Percentiles rank a stretch among this genome's conserved stretches.
Evolutionary conservation across 2,888 invertebrate genomes (phyloP).

Genomic region (Scaptomyza caliginosa): DNA sequence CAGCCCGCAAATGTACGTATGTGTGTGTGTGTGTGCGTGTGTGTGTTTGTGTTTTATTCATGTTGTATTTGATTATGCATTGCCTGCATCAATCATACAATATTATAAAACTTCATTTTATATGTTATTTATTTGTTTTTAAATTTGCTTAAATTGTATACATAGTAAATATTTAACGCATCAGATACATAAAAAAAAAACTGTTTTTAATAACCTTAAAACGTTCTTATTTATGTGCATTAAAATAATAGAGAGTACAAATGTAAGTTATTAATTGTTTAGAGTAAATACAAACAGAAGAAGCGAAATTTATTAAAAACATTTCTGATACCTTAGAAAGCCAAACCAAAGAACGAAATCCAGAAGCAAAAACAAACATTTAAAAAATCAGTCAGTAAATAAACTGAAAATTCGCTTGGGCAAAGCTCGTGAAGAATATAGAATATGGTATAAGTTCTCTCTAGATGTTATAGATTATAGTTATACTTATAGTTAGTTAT

Average conservation of each 20-base stretch:
- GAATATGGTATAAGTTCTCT: too few relatives aligned
- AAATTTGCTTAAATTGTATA: constrained; percentile 43
- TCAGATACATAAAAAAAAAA: background rate
- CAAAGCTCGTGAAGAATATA: too few relatives aligned
- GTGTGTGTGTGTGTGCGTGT: background rate
- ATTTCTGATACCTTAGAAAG: too few relatives aligned
- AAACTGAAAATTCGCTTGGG: too few relatives aligned
- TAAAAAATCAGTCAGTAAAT: too few relatives aligned
- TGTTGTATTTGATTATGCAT: background rate
- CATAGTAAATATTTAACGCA: constrained; percentile 4
- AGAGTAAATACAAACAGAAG: background rate
- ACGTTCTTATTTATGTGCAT: background rate
- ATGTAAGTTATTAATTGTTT: background rate
- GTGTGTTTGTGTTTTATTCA: constrained; percentile 1
- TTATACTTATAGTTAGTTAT: too few relatives aligned
- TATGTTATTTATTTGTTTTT: constrained; percentile 55
- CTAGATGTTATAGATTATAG: too few relatives aligned
- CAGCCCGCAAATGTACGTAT: constrained; percentile 1
- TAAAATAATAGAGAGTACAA: background rate
- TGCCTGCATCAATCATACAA: constrained; percentile 59
- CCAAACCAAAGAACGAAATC: too few relatives aligned
- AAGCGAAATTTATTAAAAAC: background rate
- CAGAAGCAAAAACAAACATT: too few relatives aligned
- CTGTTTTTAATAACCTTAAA: background rate
- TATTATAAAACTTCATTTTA: constrained; percentile 49